Evolutionary conservation across 1,140 invertebrate species (phyloP), one percentile per base, ranked within the genome.

Genomic region (Goniozus legneri): DNA sequence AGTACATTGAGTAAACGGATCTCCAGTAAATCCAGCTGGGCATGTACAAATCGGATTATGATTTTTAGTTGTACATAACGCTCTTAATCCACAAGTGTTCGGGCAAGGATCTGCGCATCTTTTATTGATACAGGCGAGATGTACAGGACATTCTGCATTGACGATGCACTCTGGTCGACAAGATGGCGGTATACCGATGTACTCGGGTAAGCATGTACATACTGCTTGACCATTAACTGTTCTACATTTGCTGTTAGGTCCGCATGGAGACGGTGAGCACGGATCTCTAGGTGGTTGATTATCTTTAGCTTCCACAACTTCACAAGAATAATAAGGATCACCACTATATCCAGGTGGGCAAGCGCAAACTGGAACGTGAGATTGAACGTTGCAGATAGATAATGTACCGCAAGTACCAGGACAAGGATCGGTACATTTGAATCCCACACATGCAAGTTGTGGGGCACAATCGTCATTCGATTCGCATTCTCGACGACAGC

Each of bases 401-500:
- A 83, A 79, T 18, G 79, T 77, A 14, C 87, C 89, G 59, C 87
- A 89, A 16, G 82, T 84, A 44, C 83, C 84, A 1, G 82, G 80
- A 60, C 88, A 91, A 2, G 87, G 87, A 72, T 90, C 85, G 15
- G 84, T 77, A 59, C 88, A 90, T 65, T 88, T 88, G 56, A 79
- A 87, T 35, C 83, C 78, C n/a, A 84, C 81, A 54, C 88, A 91
- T 14, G 85, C 79, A 37, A 87, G 72, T 37, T 81, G 79, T 3
- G 78, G 66, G 1, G 79, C 64, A 62, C 91, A 94, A 40, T 94
- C 89, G 32, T 79, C 79, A 60, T 85, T 89, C 27, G 63, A 69
- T 72, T 89, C 86, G 64, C 88, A 91, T 66, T 90, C 87, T 39
- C 84, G 77, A n/a, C 82, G 79, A 59, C 87, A 89, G 27, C 87